Evolutionary conservation across 2,797 vertebrate genomes (phyloP).

Genomic region (Iguana delicatissima): DNA sequence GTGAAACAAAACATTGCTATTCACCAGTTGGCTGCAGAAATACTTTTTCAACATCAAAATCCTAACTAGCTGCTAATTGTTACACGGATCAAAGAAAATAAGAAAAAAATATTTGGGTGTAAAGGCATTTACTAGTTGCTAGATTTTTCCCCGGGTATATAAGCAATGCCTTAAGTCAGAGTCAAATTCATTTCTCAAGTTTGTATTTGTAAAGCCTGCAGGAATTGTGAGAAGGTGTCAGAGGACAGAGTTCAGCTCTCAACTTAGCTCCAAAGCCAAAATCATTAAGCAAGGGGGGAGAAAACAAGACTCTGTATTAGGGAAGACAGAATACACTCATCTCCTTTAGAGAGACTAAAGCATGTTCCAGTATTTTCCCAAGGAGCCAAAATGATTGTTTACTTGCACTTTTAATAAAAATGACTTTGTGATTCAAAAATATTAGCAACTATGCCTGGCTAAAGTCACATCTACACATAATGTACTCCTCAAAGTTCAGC

Average conservation of each 20-base stretch:
- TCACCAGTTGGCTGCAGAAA: constrained; percentile 60
- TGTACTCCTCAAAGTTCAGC: background rate
- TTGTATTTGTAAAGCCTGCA: constrained; percentile 1
- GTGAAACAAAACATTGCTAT: constrained; percentile 55
- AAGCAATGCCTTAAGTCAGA: constrained; percentile 3
- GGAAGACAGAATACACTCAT: background rate
- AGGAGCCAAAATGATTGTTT: background rate
- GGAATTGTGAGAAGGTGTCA: constrained; percentile 1
- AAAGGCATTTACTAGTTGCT: constrained; percentile 57
- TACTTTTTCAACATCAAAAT: constrained; percentile 43
- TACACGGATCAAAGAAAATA: constrained; percentile 59
- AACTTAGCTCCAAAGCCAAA: background rate
- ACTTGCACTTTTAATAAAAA: background rate
- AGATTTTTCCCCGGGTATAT: constrained; percentile 30
- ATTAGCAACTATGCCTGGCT: background rate
- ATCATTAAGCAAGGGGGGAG: background rate
- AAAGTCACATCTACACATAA: background rate
- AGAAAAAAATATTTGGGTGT: constrained; percentile 36
- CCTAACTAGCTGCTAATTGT: constrained; percentile 70
- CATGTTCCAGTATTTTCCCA: background rate
- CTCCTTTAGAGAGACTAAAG: background rate
- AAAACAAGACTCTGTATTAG: background rate
- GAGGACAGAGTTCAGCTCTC: background rate
- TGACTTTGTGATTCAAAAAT: background rate
- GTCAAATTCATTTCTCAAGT: constrained; percentile 10